Evolutionary conservation across 1,140 invertebrate genomes (phyloP), one percentile per base, ranked within the genome.

Genomic region (Pseudomyrmex concolor): DNA sequence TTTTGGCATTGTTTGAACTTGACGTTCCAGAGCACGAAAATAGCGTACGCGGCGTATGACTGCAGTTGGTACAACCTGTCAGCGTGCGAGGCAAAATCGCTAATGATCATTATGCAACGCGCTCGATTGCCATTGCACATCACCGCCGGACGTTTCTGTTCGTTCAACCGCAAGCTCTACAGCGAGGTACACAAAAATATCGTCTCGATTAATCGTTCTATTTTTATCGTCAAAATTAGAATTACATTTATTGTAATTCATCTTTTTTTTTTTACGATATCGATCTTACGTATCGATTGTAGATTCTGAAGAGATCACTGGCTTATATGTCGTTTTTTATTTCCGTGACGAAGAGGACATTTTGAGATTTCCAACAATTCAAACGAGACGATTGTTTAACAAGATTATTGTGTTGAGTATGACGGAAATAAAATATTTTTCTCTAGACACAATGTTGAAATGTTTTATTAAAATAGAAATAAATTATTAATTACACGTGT

Each of bases 41-140:
- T 93, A 22, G 67, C 84, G 2, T 66, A 89, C 0, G 86, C 89
- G 8, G 90, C 84, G 48, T 93, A 93, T 59, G 60, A 89, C 10
- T 89, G 84, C 15, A 50, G 89, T 10, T 93, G 92, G 92, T 92
- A 91, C 48, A 88, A 89, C 10, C 83, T 90, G 15, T 62, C 88
- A 25, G 51, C 80, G 2, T 55, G 55, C 2, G 73, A 89, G 19
- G 59, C 86, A 0, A 91, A 72, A 80, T 83, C 55, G 50, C 48
- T 93, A 2, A 72, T 89, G 12, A 84, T 93, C 8, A 88, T 93
- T 13, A 92, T 93, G 80, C 74, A 83, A 51, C 80, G 90, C 50
- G 84, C 88, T 0, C 85, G 87, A 59, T 68, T 63, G 43, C 90
- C 92, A 13, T 71, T 92, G 25, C 50, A 70, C 17, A 78, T 93